phyloP scores from a whole-genome alignment of 2,797 vertebrate species.

The Masticophis lateralis region DNA sequence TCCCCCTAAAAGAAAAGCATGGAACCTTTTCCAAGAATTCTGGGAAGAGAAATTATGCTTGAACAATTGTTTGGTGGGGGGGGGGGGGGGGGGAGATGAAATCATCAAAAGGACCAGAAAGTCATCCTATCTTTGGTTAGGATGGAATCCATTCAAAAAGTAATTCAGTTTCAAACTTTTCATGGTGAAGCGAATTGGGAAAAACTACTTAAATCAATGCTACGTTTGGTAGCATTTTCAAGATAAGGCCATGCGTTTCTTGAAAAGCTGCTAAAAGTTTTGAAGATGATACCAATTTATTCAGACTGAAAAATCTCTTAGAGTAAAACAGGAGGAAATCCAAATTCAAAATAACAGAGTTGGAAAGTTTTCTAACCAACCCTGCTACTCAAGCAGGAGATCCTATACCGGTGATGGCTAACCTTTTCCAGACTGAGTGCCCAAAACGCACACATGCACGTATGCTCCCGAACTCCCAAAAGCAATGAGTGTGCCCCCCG shows the following conservation, averaged over 20 bases:
- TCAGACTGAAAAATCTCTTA: background rate
- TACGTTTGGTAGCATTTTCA: background rate
- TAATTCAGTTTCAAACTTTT: background rate
- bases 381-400: no score
- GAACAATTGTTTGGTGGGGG: background rate
- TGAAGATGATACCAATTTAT: background rate
- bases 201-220: background rate
- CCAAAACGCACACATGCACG: no score
- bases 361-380: no score
- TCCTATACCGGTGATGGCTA: no score
- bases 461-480: no score
- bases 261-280: background rate
- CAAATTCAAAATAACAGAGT: background rate
- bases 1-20: background rate
- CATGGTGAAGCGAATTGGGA: background rate
- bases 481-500: no score
- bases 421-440: no score
- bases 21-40: background rate
- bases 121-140: background rate
- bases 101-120: background rate
- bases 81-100: background rate
- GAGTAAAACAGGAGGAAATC: background rate
- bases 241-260: background rate
- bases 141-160: background rate
- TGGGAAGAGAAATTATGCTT: background rate